Evolutionary conservation across 2,113 vertebrate genomes (phyloP).

Genomic region (Oreamnos americanus): DNA sequence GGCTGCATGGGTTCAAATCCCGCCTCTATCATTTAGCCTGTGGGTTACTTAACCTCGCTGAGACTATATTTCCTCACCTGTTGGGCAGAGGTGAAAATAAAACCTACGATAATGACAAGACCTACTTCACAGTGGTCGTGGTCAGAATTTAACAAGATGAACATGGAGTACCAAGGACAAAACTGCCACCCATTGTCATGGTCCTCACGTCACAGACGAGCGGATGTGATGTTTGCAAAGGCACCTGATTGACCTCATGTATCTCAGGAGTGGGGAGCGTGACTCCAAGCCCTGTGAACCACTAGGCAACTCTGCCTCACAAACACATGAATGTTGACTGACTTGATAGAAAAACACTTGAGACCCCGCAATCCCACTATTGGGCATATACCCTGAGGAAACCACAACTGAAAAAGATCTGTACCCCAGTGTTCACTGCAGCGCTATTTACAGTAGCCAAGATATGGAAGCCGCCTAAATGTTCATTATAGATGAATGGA

Average conservation of each 20-base stretch:
- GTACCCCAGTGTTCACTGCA: not conserved
- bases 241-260: not conserved
- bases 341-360: not conserved
- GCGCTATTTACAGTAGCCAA: not conserved
- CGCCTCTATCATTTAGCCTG: not conserved
- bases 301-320: not conserved
- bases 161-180: not conserved
- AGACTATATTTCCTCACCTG: not conserved
- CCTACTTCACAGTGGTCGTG: not conserved
- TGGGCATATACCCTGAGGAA: not conserved
- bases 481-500: not conserved
- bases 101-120: not conserved
- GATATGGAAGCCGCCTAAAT: not conserved
- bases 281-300: not conserved
- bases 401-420: not conserved
- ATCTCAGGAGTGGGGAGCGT: no score
- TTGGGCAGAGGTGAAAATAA: conserved; percentile 9
- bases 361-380: not conserved
- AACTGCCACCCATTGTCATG: not conserved
- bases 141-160: not conserved
- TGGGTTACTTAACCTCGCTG: not conserved
- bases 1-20: not conserved
- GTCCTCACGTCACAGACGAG: not conserved
- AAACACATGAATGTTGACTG: not conserved
- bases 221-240: not conserved